Base-by-base conservation (phyloP, 2,888 invertebrate genomes). In the Cerceris rybyensis region DNA sequence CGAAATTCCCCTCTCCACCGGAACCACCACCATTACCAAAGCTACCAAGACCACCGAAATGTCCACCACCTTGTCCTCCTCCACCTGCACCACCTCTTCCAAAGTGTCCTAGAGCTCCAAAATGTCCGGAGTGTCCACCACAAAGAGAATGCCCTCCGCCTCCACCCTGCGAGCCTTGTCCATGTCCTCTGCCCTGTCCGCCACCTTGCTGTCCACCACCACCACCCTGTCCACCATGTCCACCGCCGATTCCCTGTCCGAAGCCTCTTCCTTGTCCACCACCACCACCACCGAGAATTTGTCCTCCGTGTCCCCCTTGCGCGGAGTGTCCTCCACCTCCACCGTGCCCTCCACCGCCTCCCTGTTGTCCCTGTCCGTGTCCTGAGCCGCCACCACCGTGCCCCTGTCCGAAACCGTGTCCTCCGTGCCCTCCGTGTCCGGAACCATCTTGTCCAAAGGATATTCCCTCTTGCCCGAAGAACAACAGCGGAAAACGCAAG, bases 111-210 rank as follows among this genome's bases (percentile, higher is more conserved):
- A 11, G n/a, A 14, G 17, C n/a, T 14, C 68, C 68, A 28, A 58
- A 59, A 7, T 49, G 59, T 6, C 59, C 67, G 41, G 63, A 75
- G 17, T 78, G 78, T n/a, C 75, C 75, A 1, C 70, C 71, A 8
- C 66, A 67, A 13, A 50, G 13, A 13, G 70, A 64, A 17, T 78
- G 82, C 7, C 82, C 83, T 2, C 82, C 83, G 1, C 78, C 78
- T 1, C 80, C 75, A 4, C 78, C 80, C 7, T 78, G 82, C 28
- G 74, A 77, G 14, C 80, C 83, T 6, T 77, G 76, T 41, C 82
- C 76, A 0, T 80, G 78, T 52, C 81, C 83, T 0, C 72, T 70
- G 6, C 78, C 80, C 1, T 78, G 75, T 50, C 77, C 81, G 28
- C 70, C 78, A 2, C 72, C 72, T 7, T 70, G 39, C 9, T 77